Evolutionary conservation across 2,113 vertebrate genomes (phyloP).

Genomic region (Prunella himalayana): DNA sequence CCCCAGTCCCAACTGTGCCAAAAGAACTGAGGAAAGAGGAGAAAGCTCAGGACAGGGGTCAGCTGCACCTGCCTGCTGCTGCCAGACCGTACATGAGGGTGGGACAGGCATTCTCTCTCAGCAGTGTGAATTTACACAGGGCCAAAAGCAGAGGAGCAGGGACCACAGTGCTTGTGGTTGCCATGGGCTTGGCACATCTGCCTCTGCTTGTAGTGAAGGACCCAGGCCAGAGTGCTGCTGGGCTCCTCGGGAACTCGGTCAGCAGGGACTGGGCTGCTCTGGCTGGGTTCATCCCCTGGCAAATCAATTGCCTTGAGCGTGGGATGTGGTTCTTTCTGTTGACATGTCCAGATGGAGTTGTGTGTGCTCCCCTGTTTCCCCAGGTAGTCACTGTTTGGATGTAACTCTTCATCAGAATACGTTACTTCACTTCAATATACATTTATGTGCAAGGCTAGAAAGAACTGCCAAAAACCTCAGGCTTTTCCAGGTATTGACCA

Average conservation of each 20-base stretch:
- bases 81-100: accelerated
- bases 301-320: neutral
- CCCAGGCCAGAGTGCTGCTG: neutral
- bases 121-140: accelerated
- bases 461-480: neutral
- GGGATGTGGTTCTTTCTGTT: neutral
- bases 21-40: neutral
- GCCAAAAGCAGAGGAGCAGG: neutral
- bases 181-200: neutral
- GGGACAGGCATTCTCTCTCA: accelerated
- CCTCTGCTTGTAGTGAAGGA: neutral
- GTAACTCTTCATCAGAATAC: neutral
- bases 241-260: accelerated
- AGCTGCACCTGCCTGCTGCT: neutral
- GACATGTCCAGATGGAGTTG: neutral
- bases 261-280: neutral
- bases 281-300: neutral
- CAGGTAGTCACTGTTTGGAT: neutral
- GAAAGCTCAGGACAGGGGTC: neutral
- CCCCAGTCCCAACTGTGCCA: neutral
- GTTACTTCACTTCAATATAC: neutral
- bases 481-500: neutral
- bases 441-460: neutral
- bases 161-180: neutral
- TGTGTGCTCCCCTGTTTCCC: neutral